phyloP scores from a whole-genome alignment of 2,113 vertebrate species.

The Alaudala cheleensis region DNA sequence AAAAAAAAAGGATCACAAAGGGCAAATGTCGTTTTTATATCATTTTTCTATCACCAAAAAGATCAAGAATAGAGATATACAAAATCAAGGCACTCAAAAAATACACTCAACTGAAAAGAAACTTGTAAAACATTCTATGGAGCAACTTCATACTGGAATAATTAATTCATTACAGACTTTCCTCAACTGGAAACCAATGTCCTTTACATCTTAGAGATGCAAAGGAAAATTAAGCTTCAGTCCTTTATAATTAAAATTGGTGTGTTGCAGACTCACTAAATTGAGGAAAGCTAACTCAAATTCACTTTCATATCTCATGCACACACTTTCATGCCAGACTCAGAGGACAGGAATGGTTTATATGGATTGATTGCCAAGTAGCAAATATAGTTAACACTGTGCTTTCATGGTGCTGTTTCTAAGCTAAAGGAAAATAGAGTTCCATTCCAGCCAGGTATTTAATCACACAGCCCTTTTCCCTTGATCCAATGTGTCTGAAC shows the following conservation, averaged over 20 bases:
- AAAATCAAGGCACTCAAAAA: not conserved
- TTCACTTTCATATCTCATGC: not conserved
- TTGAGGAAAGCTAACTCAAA: not conserved
- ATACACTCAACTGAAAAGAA: not conserved
- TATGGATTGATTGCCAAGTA: not conserved
- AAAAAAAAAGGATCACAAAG: not conserved
- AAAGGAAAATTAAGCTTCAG: not conserved
- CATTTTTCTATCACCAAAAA: conserved; percentile 8
- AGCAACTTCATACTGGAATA: not conserved
- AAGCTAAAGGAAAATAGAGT: not conserved
- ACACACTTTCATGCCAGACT: not conserved
- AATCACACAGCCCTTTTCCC: not conserved
- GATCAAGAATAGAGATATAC: not conserved
- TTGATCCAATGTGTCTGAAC: not conserved
- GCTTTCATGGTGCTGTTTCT: not conserved
- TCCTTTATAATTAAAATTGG: not conserved
- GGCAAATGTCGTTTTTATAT: conserved; percentile 9
- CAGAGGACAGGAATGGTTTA: not conserved
- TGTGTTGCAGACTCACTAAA: not conserved
- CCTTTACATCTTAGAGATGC: not conserved
- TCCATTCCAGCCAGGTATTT: not conserved
- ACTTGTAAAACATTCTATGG: not conserved
- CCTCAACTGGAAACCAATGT: not conserved
- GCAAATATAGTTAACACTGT: not conserved
- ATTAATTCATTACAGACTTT: not conserved